Conservation (phyloP, 2,888 invertebrate genomes). For the Leptogaster cylindrica region DNA sequence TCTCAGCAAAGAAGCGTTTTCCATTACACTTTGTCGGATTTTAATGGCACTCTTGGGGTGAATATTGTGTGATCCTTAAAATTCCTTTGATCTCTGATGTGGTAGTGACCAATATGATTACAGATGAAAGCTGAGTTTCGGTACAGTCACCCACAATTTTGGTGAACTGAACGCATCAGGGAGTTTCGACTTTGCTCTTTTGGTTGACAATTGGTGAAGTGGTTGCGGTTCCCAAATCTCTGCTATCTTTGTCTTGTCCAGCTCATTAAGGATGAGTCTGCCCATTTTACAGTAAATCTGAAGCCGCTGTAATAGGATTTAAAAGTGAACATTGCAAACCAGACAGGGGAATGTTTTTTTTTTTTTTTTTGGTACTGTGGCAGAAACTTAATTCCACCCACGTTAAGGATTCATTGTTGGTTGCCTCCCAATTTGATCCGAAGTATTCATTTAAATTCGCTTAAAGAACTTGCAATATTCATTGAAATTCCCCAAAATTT, state of each 20-base stretch:
- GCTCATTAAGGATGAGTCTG: constrained; percentile 19
- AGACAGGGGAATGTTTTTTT: not conserved
- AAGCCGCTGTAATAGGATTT: constrained; percentile 26
- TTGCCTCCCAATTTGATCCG: not conserved
- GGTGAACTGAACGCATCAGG: not conserved
- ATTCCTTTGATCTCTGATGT: constrained; percentile 47
- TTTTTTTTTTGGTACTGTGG: constrained; percentile 7
- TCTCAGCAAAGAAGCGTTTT: constrained; percentile 33
- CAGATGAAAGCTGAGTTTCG: constrained; percentile 20
- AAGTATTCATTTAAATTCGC: not conserved
- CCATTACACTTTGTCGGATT: constrained; percentile 44
- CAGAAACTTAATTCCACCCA: constrained; percentile 20
- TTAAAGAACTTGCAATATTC: constrained; percentile 19
- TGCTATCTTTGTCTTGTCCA: constrained; percentile 29
- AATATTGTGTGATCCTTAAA: constrained; percentile 43
- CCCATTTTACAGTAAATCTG: not conserved
- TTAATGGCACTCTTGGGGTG: constrained; percentile 41
- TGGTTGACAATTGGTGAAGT: constrained; percentile 19
- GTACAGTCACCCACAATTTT: constrained; percentile 13
- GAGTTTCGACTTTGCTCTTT: constrained; percentile 3
- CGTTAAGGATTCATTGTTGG: constrained; percentile 6
- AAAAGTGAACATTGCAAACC: not conserved
- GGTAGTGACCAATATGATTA: constrained; percentile 46
- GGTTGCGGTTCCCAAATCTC: constrained; percentile 33
- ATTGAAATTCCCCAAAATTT: constrained; percentile 11